Evolutionary conservation across 1,140 invertebrate species (phyloP).

Genomic region (Drosophila arawakana): DNA sequence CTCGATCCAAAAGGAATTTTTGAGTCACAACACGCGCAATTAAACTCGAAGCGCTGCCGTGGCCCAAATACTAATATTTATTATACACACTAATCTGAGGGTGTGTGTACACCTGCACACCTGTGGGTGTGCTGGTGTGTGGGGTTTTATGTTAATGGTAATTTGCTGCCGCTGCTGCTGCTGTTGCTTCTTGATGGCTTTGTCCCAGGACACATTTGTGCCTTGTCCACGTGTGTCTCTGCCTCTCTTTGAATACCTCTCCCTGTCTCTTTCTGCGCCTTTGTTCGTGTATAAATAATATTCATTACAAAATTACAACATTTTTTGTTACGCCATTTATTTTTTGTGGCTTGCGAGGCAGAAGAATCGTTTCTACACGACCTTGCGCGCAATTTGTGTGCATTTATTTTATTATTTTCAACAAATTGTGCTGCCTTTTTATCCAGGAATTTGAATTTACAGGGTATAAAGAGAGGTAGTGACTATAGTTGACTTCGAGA

Average conservation of each 20-base stretch:
- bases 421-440: background rate
- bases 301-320: constrained; percentile 76
- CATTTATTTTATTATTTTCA: constrained; percentile 27
- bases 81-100: constrained; percentile 59
- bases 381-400: constrained; percentile 40
- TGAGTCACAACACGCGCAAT: constrained; percentile 63
- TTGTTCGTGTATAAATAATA: constrained; percentile 72
- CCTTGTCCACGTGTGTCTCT: constrained; percentile 15
- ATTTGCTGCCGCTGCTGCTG: constrained; percentile 29
- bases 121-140: background rate
- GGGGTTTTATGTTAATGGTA: constrained; percentile 38
- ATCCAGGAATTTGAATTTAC: background rate
- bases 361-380: constrained; percentile 16
- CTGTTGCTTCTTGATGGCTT: constrained; percentile 25
- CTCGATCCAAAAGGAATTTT: constrained; percentile 35
- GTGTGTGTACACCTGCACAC: background rate
- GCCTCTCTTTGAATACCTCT: background rate
- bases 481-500: too few species aligned
- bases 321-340: constrained; percentile 54
- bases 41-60: constrained; percentile 63
- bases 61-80: constrained; percentile 66
- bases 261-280: background rate
- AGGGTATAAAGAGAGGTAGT: background rate
- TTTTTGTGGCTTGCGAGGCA: constrained; percentile 37
- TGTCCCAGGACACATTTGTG: constrained; percentile 29